Conservation (phyloP, 2,797 vertebrate species). For the Gallinago stenura region DNA sequence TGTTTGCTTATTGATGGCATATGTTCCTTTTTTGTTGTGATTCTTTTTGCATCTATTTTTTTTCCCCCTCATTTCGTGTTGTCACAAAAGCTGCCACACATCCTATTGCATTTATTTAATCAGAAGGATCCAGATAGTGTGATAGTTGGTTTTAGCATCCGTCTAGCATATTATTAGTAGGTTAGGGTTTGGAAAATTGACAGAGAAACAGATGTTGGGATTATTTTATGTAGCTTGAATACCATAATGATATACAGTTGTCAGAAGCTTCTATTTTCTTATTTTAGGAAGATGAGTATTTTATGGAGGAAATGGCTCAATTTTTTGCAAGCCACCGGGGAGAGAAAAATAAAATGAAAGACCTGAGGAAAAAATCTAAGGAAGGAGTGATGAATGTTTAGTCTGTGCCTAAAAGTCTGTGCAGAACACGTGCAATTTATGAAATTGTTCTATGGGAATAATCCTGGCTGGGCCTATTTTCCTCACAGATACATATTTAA, state of each 20-base stretch:
- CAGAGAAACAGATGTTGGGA: constrained; percentile 75
- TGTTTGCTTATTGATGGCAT: constrained; percentile 37
- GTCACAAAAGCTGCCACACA: constrained; percentile 52
- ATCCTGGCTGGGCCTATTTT: background rate
- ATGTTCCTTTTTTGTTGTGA: constrained; percentile 1
- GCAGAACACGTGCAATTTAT: constrained; percentile 33
- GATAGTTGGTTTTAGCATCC: constrained; percentile 38
- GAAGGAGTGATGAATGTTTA: constrained; percentile 53
- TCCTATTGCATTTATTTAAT: constrained; percentile 45
- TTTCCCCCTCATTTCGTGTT: constrained; percentile 11
- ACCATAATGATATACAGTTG: constrained; percentile 57
- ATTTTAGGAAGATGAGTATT: constrained; percentile 54
- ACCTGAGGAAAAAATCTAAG: constrained; percentile 37
- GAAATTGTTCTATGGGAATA: constrained; percentile 31
- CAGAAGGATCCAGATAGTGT: constrained; percentile 27
- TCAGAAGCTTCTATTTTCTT: constrained; percentile 65
- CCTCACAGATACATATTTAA: background rate
- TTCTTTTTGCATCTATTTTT: constrained; percentile 24
- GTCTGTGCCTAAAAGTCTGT: constrained; percentile 43
- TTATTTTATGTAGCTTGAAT: constrained; percentile 63
- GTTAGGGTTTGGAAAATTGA: constrained; percentile 69
- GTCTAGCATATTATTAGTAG: constrained; percentile 69
- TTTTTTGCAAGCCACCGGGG: background rate
- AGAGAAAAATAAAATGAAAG: background rate
- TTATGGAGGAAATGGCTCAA: constrained; percentile 44